These are phyloP conservation scores for Carpatolechia fugitivella DNA, from an alignment of 2,888 invertebrate species.

Conservation along the genomic window DNA sequence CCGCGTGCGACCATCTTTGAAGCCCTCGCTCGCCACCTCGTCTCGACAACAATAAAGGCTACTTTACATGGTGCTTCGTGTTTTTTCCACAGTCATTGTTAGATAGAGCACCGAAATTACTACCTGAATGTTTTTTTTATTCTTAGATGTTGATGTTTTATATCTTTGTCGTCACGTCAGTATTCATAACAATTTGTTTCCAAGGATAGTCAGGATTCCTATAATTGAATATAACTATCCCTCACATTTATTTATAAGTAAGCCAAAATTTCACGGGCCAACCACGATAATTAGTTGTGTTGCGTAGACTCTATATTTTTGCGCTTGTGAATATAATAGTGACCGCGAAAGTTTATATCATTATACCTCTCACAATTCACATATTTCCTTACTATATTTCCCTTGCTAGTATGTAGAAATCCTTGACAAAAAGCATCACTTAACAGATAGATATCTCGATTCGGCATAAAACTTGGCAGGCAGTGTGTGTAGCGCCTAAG, in stretches of 20 bases:
- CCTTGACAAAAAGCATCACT: conserved; percentile 4
- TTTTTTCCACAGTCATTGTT: not conserved
- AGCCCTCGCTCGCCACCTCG: conserved; percentile 65
- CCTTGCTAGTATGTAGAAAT: conserved; percentile 9
- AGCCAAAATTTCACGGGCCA: too few species aligned
- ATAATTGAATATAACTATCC: too few species aligned
- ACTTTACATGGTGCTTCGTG: conserved; percentile 39
- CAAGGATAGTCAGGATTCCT: too few species aligned
- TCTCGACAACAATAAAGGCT: conserved; percentile 60
- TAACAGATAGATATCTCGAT: not conserved
- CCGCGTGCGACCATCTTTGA: conserved; percentile 73
- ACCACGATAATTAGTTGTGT: too few species aligned
- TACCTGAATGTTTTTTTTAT: too few species aligned
- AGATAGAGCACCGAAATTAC: too few species aligned
- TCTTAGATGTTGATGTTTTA: too few species aligned
- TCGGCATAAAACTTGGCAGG: not conserved
- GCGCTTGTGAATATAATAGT: not conserved
- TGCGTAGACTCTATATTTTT: too few species aligned
- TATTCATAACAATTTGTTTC: too few species aligned
- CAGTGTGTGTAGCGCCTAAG: conserved; percentile 17
- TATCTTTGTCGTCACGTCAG: too few species aligned
- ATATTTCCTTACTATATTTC: conserved; percentile 19
- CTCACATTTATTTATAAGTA: too few species aligned
- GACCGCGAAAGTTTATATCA: conserved; percentile 9
- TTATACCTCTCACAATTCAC: conserved; percentile 12